Conservation (phyloP, 2,888 invertebrate genomes). For the Lepidonotus clava region DNA sequence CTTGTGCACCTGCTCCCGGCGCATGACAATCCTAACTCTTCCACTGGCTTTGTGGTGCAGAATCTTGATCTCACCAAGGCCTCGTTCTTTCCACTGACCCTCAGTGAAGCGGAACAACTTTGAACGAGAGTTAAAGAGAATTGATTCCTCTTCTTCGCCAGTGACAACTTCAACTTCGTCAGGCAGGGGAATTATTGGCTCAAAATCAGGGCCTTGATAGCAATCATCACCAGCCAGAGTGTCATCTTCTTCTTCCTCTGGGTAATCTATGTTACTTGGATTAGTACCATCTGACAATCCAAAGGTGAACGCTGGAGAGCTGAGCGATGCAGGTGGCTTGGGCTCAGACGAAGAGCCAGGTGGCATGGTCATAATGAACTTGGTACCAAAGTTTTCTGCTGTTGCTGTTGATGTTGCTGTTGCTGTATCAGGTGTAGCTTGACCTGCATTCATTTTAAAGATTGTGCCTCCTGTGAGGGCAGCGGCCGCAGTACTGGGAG, state of each 20-base stretch:
- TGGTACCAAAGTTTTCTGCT: not conserved
- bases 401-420: not conserved
- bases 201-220: constrained; percentile 82
- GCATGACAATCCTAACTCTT: constrained; percentile 87
- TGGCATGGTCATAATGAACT: constrained; percentile 28
- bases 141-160: constrained; percentile 92
- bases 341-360: not conserved
- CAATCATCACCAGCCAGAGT: constrained; percentile 52
- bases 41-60: constrained; percentile 79
- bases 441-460: not conserved
- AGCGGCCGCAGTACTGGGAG: not conserved
- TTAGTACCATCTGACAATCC: not conserved
- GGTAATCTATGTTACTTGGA: constrained; percentile 23
- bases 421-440: not conserved
- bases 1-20: constrained; percentile 89
- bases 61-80: constrained; percentile 91
- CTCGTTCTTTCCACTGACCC: constrained; percentile 95
- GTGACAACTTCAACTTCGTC: constrained; percentile 89
- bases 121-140: constrained; percentile 87
- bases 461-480: not conserved
- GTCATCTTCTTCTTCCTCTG: constrained; percentile 51
- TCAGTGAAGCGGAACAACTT: constrained; percentile 89
- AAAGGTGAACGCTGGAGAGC: not conserved
- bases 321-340: not conserved
- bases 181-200: constrained; percentile 91